Evolutionary conservation across 2,888 invertebrate species (phyloP).

Genomic region (Hypomecis atomaria): DNA sequence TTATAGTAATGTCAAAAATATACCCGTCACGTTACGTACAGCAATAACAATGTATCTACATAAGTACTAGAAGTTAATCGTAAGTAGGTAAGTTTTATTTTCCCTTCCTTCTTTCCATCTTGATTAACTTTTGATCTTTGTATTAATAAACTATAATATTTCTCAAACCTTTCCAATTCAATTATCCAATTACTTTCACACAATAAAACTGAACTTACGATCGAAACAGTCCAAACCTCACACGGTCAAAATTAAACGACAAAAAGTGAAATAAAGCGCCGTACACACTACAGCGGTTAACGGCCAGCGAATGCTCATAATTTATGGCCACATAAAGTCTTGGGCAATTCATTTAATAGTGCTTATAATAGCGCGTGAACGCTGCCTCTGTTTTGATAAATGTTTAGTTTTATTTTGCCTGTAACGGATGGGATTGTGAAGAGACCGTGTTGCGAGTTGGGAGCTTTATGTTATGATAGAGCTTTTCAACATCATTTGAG

Average conservation of each 20-base stretch:
- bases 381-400: constrained; percentile 57
- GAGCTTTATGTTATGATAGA: too few species aligned
- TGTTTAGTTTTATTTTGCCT: constrained; percentile 59
- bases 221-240: constrained; percentile 23
- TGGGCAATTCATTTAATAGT: constrained; percentile 54
- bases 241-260: constrained; percentile 30
- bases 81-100: too few species aligned
- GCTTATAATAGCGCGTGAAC: constrained; percentile 49
- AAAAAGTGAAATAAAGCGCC: constrained; percentile 36
- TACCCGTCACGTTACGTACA: too few species aligned
- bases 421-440: constrained; percentile 50
- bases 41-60: too few species aligned
- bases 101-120: too few species aligned
- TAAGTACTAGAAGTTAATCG: too few species aligned
- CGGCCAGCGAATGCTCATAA: constrained; percentile 55
- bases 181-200: constrained; percentile 20
- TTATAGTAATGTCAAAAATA: too few species aligned
- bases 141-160: neutral
- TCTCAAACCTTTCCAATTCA: constrained; percentile 9
- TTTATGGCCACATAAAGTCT: constrained; percentile 60
- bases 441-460: neutral
- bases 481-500: too few species aligned
- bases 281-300: constrained; percentile 44
- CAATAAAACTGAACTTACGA: constrained; percentile 23
- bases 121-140: too few species aligned